Conservation (phyloP, 2,888 invertebrate genomes). For the Protophormia terraenovae region DNA sequence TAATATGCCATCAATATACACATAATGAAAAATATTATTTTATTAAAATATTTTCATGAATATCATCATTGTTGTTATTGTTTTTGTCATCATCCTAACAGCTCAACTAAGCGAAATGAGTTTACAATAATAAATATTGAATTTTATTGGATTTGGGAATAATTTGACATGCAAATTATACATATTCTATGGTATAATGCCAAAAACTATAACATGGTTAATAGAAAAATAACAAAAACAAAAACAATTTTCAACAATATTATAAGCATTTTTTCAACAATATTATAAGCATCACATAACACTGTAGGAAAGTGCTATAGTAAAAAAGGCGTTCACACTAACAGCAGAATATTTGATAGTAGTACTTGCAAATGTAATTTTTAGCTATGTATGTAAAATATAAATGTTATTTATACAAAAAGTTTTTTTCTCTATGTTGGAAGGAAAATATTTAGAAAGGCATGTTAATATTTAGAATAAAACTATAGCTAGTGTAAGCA, state of each 20-base stretch:
- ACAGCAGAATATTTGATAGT: background rate
- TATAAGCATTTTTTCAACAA: background rate
- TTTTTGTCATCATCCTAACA: background rate
- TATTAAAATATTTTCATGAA: constrained; percentile 9
- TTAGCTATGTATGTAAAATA: background rate
- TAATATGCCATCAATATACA: constrained; percentile 35
- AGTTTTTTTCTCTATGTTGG: background rate
- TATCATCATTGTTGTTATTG: background rate
- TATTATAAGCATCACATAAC: background rate
- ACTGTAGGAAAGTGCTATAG: background rate
- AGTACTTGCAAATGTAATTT: background rate
- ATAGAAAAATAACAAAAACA: background rate
- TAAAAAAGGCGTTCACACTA: background rate
- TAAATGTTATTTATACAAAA: too few species aligned
- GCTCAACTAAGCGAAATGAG: background rate
- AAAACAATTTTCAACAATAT: background rate
- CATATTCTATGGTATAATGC: background rate
- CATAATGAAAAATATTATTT: constrained; percentile 34
- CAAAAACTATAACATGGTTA: background rate
- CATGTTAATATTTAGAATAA: background rate
- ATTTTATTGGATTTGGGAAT: constrained; percentile 47
- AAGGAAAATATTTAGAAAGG: too few species aligned
- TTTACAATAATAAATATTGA: constrained; percentile 47
- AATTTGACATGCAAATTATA: constrained; percentile 52
- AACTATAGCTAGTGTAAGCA: background rate